These are phyloP conservation scores for Phainopepla nitens DNA, from an alignment of 2,113 vertebrate species.

Conservation along the genomic window DNA sequence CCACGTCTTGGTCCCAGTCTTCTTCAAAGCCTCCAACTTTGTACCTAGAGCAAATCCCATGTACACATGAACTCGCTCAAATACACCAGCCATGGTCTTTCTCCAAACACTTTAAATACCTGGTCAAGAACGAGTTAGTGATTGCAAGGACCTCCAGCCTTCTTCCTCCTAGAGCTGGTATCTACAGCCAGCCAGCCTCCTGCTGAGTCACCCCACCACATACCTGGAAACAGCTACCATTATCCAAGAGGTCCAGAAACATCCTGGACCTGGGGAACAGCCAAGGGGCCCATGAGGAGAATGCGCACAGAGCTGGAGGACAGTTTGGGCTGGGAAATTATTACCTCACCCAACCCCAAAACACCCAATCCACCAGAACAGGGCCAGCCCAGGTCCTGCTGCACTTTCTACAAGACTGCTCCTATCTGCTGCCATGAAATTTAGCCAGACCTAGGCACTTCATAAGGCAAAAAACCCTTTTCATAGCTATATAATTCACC, in stretches of 20 bases:
- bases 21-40: not conserved
- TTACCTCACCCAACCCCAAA: not conserved
- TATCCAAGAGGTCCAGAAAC: not conserved
- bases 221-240: not conserved
- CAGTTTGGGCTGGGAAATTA: not conserved
- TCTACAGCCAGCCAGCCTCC: not conserved
- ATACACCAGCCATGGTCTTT: not conserved
- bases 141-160: not conserved
- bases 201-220: rapidly evolving
- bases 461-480: rapidly evolving
- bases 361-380: not conserved
- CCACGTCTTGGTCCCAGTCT: not conserved
- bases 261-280: not conserved
- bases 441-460: not conserved
- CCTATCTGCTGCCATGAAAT: not conserved
- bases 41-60: not conserved
- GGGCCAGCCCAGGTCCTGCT: not conserved
- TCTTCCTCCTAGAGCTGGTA: not conserved
- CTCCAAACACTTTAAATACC: not conserved
- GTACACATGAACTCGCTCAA: not conserved
- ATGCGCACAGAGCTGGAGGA: rapidly evolving
- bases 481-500: not conserved
- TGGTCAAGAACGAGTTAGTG: not conserved
- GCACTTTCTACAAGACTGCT: not conserved
- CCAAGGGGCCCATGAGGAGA: rapidly evolving